phyloP scores from a whole-genome alignment of 1,140 invertebrate genomes.

The Uloborus diversus region DNA sequence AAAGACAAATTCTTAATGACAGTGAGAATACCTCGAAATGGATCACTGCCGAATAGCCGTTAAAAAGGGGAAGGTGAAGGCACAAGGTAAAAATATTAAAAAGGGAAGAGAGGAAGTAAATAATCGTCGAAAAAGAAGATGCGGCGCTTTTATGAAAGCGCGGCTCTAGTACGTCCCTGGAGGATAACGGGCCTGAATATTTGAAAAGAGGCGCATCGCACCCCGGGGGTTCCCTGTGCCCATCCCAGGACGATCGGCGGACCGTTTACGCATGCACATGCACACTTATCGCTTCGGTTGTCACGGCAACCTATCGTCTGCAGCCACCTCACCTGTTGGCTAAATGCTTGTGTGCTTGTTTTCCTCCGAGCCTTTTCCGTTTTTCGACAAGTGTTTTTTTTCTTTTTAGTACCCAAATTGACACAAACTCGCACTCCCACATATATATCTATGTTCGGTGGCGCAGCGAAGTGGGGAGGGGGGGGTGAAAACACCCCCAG shows the following conservation, averaged over 20 bases:
- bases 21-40: slow-evolving; percentile 51
- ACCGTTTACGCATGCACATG: slow-evolving; percentile 36
- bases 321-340: slow-evolving; percentile 28
- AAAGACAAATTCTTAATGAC: slow-evolving; percentile 56
- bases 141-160: slow-evolving; percentile 48
- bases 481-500: no score
- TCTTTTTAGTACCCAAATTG: neutral
- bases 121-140: slow-evolving; percentile 40
- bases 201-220: slow-evolving; percentile 33
- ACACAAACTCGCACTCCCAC: neutral
- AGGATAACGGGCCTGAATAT: slow-evolving; percentile 25
- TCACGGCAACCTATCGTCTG: slow-evolving; percentile 36
- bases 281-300: slow-evolving; percentile 50
- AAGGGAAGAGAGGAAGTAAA: neutral
- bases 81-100: slow-evolving; percentile 9
- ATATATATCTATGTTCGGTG: neutral
- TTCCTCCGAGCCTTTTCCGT: neutral
- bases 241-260: slow-evolving; percentile 9
- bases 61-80: slow-evolving; percentile 10
- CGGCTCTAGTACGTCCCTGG: neutral
- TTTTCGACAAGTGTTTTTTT: neutral
- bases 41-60: slow-evolving; percentile 51
- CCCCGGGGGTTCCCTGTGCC: neutral
- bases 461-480: no score
- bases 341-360: neutral